phyloP scores from a whole-genome alignment of 2,888 invertebrate genomes.

The Mythimna vitellina region DNA sequence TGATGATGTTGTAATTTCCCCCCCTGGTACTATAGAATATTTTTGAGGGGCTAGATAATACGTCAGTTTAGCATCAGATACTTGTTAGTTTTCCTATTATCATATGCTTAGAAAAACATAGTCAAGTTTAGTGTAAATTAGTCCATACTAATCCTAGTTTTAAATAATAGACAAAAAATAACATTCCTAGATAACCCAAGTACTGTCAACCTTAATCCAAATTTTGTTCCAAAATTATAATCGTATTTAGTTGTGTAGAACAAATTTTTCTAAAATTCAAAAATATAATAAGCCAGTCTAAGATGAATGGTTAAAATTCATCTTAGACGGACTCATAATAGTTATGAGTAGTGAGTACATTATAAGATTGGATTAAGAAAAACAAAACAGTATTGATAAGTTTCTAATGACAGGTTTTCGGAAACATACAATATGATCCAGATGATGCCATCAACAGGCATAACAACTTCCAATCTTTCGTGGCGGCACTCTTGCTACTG shows the following conservation, averaged over 20 bases:
- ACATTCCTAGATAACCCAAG: slow-evolving; percentile 44
- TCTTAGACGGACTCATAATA: slow-evolving; percentile 55
- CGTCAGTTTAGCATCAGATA: slow-evolving; percentile 40
- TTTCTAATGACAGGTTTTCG: slow-evolving; percentile 95
- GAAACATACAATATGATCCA: slow-evolving; percentile 97
- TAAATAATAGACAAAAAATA: slow-evolving; percentile 38
- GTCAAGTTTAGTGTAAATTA: slow-evolving; percentile 46
- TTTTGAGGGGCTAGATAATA: slow-evolving; percentile 51
- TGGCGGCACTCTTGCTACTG: slow-evolving; percentile 97
- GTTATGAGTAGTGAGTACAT: slow-evolving; percentile 65
- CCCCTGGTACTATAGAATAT: slow-evolving; percentile 51
- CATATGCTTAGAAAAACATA: slow-evolving; percentile 48
- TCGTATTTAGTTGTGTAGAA: slow-evolving; percentile 56
- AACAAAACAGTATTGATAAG: slow-evolving; percentile 71
- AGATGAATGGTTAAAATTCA: slow-evolving; percentile 52
- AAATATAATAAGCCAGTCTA: slow-evolving; percentile 45
- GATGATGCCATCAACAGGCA: slow-evolving; percentile 97
- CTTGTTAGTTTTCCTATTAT: slow-evolving; percentile 41
- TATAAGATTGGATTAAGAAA: slow-evolving; percentile 61
- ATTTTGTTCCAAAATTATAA: slow-evolving; percentile 42
- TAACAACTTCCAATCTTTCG: slow-evolving; percentile 98
- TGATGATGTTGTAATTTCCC: slow-evolving; percentile 35
- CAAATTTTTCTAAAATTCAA: slow-evolving; percentile 40
- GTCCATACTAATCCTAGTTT: slow-evolving; percentile 53
- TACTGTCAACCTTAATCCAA: slow-evolving; percentile 55